Evolutionary conservation across 2,888 invertebrate genomes (phyloP).

Genomic region (Acrobeloides nanus): DNA sequence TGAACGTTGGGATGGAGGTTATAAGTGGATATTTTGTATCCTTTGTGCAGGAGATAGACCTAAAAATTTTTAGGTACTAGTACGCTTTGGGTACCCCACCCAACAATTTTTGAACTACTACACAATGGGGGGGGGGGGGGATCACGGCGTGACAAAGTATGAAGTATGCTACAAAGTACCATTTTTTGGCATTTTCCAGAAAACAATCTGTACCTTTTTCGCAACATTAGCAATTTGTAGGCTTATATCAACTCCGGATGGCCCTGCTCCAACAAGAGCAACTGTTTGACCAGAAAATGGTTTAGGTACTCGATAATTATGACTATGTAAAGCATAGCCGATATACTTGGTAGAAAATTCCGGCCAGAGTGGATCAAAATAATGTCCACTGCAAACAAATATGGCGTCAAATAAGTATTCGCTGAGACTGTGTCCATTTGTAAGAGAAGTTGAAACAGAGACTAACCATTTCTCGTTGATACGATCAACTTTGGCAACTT

Average conservation of each 20-base stretch:
- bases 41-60: too few species aligned
- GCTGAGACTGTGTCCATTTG: background rate
- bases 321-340: constrained; percentile 67
- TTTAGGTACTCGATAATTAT: constrained; percentile 72
- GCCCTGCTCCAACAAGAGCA: constrained; percentile 76
- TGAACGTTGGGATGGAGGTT: too few species aligned
- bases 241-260: constrained; percentile 73
- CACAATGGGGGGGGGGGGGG: too few species aligned
- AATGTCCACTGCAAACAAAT: constrained; percentile 71
- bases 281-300: constrained; percentile 65
- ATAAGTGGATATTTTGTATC: too few species aligned
- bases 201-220: constrained; percentile 18
- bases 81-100: too few species aligned
- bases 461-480: constrained; percentile 29
- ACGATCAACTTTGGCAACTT: constrained; percentile 27
- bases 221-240: constrained; percentile 59
- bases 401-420: constrained; percentile 65
- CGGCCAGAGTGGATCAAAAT: constrained; percentile 31
- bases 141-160: too few species aligned
- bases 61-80: too few species aligned
- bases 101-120: too few species aligned
- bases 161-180: too few species aligned
- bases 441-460: too few species aligned
- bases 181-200: too few species aligned
- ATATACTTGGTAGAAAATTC: constrained; percentile 21